A percentile compares a stretch with the other conserved stretches of the same genome.
Evolutionary conservation across 2,113 vertebrate species (phyloP).

Genomic region (Isichthys henryi): DNA sequence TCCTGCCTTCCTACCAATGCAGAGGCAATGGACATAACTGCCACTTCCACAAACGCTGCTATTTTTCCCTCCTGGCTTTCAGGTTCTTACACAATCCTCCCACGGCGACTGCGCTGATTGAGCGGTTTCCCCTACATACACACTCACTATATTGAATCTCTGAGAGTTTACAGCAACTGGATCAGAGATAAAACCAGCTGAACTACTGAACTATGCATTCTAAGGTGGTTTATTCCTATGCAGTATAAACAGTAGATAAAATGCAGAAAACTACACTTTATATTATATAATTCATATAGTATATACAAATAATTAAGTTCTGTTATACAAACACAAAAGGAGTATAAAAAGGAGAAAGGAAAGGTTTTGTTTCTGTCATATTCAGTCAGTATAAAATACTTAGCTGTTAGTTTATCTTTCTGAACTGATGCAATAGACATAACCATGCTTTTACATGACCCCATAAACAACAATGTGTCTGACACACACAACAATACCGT

Average conservation of each 20-base stretch:
- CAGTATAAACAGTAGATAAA: background rate
- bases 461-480: too few species aligned
- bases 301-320: background rate
- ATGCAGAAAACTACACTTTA: background rate
- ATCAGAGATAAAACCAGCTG: background rate
- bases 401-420: too few species aligned
- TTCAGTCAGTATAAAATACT: too few species aligned
- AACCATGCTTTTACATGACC: too few species aligned
- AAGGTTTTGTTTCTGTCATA: background rate
- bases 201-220: background rate
- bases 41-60: background rate
- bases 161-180: background rate
- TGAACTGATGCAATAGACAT: too few species aligned
- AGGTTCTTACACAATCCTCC: background rate
- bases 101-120: background rate
- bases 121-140: background rate
- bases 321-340: background rate
- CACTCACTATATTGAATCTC: background rate
- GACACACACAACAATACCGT: too few species aligned
- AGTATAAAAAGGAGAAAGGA: background rate
- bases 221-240: background rate
- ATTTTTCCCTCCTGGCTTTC: constrained; percentile 3
- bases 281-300: background rate
- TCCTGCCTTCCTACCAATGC: constrained; percentile 7
- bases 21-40: constrained; percentile 7